Conservation (phyloP, 2,113 vertebrate species). For the Uria lomvia region DNA sequence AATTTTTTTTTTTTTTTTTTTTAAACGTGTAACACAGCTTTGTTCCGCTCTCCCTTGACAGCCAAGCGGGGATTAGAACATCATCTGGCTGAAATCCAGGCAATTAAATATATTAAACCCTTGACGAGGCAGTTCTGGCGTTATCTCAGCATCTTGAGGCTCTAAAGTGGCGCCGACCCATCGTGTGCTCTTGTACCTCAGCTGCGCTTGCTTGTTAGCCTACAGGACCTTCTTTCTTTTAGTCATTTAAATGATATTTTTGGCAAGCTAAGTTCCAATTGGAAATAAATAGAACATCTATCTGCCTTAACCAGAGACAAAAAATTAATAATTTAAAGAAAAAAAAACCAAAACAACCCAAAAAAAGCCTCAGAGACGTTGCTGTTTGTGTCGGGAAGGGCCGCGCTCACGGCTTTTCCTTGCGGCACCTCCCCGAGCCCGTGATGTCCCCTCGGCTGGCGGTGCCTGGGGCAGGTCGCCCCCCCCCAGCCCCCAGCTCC, state of each 20-base stretch:
- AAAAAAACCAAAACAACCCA: not conserved
- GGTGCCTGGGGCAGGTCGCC: not conserved
- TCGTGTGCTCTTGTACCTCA: accelerated
- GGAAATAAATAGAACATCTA: not conserved
- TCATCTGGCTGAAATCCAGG: not conserved
- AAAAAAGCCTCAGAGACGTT: not conserved
- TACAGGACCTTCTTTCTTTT: too few species aligned
- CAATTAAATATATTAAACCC: not conserved
- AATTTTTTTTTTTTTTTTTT: not conserved
- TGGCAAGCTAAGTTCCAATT: not conserved
- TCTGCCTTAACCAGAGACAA: not conserved
- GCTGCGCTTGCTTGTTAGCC: not conserved
- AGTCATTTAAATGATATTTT: not conserved
- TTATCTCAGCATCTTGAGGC: not conserved
- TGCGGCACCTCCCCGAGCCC: accelerated
- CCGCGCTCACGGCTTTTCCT: not conserved
- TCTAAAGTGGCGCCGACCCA: not conserved
- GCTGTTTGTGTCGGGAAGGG: not conserved
- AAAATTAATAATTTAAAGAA: not conserved
- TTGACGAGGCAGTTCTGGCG: not conserved
- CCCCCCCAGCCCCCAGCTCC: not conserved
- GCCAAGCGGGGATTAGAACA: not conserved
- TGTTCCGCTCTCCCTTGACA: not conserved
- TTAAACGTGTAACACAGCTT: not conserved
- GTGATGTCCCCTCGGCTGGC: accelerated